A percentile compares a stretch with the other conserved stretches of the same genome.
These are phyloP conservation scores for Peromyscus aztecus DNA, from an alignment of 2,797 vertebrate species.

Conservation along the genomic window DNA sequence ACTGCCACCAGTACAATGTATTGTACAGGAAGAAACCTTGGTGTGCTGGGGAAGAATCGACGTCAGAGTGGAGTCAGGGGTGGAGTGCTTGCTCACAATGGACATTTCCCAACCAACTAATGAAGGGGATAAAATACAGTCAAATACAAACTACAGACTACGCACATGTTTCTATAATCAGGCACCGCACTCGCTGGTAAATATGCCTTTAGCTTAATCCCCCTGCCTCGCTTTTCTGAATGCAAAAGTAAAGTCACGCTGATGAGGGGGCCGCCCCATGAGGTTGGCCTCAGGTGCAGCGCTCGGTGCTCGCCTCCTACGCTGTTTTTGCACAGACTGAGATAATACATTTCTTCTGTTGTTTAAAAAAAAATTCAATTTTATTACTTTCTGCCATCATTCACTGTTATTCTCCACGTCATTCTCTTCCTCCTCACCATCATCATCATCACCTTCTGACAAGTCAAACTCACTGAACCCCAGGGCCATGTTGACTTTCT, in stretches of 20 bases:
- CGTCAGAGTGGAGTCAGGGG: slow-evolving; percentile 74
- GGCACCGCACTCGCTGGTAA: slow-evolving; percentile 83
- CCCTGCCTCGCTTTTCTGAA: slow-evolving; percentile 78
- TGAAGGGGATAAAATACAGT: slow-evolving; percentile 79
- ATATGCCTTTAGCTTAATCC: slow-evolving; percentile 76
- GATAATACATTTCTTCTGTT: slow-evolving; percentile 83
- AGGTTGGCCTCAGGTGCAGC: slow-evolving; percentile 81
- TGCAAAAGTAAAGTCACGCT: slow-evolving; percentile 82
- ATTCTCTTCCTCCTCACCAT: slow-evolving; percentile 88
- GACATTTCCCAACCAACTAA: slow-evolving; percentile 76
- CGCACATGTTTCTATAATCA: slow-evolving; percentile 87
- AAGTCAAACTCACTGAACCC: slow-evolving; percentile 96
- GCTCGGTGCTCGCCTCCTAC: slow-evolving; percentile 75
- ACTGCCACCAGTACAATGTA: slow-evolving; percentile 76
- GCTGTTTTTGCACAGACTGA: slow-evolving; percentile 86
- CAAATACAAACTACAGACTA: slow-evolving; percentile 78
- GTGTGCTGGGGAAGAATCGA: slow-evolving; percentile 71
- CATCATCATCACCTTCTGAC: slow-evolving; percentile 93
- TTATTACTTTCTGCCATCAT: slow-evolving; percentile 87
- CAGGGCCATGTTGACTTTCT: slow-evolving; percentile 97
- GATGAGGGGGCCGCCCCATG: slow-evolving; percentile 82
- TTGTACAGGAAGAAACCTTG: slow-evolving; percentile 71
- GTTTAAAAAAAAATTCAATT: slow-evolving; percentile 64
- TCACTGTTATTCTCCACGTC: slow-evolving; percentile 90
- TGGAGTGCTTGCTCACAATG: slow-evolving; percentile 74